Evolutionary conservation across 2,888 invertebrate species (phyloP).

Genomic region (Strigamia maritima): DNA sequence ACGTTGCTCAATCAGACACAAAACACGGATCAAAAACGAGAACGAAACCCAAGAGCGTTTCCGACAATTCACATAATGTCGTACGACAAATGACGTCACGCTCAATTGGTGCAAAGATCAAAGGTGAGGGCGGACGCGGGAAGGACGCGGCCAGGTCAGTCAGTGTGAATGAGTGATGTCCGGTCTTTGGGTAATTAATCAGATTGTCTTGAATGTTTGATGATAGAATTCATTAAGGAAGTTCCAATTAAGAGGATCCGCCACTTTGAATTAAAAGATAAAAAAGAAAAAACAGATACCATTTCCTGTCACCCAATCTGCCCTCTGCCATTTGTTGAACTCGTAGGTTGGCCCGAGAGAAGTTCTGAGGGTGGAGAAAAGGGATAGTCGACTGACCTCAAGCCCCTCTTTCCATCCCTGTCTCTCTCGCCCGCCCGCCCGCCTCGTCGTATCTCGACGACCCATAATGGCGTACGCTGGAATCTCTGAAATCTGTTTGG

Average conservation of each 20-base stretch:
- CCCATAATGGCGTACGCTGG: conserved; percentile 5
- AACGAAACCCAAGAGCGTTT: background rate
- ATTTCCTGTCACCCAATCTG: conserved; percentile 15
- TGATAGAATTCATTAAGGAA: conserved; percentile 37
- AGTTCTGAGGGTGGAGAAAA: background rate
- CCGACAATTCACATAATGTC: background rate
- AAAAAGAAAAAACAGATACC: conserved; percentile 15
- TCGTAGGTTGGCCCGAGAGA: conserved; percentile 1
- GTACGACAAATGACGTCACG: background rate
- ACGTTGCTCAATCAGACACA: conserved; percentile 15
- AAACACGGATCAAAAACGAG: conserved; percentile 9
- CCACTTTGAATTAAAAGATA: conserved; percentile 10
- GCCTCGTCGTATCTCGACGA: background rate
- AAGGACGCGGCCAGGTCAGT: conserved; percentile 15
- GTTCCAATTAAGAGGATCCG: conserved; percentile 37
- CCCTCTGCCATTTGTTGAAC: background rate
- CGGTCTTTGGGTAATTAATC: conserved; percentile 10
- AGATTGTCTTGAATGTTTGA: conserved; percentile 15
- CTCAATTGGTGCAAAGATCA: background rate
- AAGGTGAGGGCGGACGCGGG: conserved; percentile 10
- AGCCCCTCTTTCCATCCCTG: background rate
- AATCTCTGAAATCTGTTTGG: conserved; percentile 12
- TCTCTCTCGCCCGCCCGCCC: too few species aligned
- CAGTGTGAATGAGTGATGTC: conserved; percentile 10
- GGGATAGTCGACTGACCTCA: conserved; percentile 12